A percentile compares a stretch with the other conserved stretches of the same genome.
Evolutionary conservation across 2,113 vertebrate species (phyloP).

Genomic region (Limnothrissa miodon): DNA sequence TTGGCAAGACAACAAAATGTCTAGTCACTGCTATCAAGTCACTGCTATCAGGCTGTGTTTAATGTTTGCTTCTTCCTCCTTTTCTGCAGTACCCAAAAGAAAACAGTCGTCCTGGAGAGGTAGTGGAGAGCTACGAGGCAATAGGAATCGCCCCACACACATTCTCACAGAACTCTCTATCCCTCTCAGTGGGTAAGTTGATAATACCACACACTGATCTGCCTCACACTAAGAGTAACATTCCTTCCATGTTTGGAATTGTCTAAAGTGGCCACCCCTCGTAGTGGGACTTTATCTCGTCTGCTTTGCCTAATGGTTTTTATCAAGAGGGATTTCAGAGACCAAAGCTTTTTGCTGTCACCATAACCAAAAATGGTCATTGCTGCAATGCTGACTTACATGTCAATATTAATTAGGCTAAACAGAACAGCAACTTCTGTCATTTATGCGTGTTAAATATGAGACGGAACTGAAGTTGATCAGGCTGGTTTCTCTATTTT

Average conservation of each 20-base stretch:
- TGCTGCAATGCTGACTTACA: background rate
- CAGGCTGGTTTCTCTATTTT: background rate
- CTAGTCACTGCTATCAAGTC: background rate
- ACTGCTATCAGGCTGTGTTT: background rate
- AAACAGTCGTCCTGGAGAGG: conserved; percentile 45
- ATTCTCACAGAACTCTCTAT: conserved; percentile 63
- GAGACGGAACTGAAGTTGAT: too few species aligned
- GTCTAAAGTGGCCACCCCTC: too few species aligned
- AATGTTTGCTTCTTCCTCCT: background rate
- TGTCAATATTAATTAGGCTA: background rate
- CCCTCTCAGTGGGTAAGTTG: conserved; percentile 66
- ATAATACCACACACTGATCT: background rate
- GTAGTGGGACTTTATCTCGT: background rate
- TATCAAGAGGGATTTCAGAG: background rate
- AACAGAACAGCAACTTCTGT: too few species aligned
- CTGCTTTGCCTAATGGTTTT: background rate
- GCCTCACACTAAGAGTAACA: background rate
- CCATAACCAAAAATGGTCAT: too few species aligned
- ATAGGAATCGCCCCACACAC: conserved; percentile 62
- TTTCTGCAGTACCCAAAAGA: conserved; percentile 45
- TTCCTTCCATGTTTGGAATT: too few species aligned
- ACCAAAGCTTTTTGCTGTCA: background rate
- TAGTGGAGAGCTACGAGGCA: conserved; percentile 48
- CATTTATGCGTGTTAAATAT: too few species aligned
- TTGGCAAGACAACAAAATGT: background rate